phyloP scores from a whole-genome alignment of 1,140 invertebrate genomes.

The Plodia interpunctella region DNA sequence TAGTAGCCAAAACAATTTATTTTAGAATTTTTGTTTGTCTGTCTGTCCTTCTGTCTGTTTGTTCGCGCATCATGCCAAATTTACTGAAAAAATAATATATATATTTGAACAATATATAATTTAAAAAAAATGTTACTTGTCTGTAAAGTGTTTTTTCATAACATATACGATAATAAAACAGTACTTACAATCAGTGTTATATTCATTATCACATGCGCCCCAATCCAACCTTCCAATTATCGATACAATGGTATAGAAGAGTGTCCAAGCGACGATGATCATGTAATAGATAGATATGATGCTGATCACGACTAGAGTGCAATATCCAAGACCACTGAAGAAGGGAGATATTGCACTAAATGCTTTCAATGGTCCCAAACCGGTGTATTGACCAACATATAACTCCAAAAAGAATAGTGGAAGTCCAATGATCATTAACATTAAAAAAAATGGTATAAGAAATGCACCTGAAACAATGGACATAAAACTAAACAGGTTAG shows the following conservation, averaged over 20 bases:
- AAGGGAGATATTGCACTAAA: constrained; percentile 80
- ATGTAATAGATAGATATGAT: constrained; percentile 91
- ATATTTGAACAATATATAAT: too few species aligned
- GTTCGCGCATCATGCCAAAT: too few species aligned
- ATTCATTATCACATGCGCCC: constrained; percentile 81
- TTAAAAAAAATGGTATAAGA: constrained; percentile 87
- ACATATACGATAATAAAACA: constrained; percentile 3
- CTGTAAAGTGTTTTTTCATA: too few species aligned
- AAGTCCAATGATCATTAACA: constrained; percentile 86
- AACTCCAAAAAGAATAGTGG: constrained; percentile 87
- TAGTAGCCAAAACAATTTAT: too few species aligned
- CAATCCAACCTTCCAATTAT: constrained; percentile 83
- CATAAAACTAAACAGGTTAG: too few species aligned
- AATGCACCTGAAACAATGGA: constrained; percentile 85
- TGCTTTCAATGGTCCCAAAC: constrained; percentile 78
- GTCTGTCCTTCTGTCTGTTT: too few species aligned
- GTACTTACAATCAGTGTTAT: constrained; percentile 81
- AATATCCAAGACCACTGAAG: constrained; percentile 82
- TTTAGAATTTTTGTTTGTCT: too few species aligned
- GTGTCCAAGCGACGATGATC: constrained; percentile 87
- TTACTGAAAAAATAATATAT: too few species aligned
- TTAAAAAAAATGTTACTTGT: constrained; percentile 12
- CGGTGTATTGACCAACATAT: constrained; percentile 81
- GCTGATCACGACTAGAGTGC: constrained; percentile 85
- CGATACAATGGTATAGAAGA: constrained; percentile 86